phyloP scores from a whole-genome alignment of 1,140 invertebrate species.

The Rhopalosiphum padi region DNA sequence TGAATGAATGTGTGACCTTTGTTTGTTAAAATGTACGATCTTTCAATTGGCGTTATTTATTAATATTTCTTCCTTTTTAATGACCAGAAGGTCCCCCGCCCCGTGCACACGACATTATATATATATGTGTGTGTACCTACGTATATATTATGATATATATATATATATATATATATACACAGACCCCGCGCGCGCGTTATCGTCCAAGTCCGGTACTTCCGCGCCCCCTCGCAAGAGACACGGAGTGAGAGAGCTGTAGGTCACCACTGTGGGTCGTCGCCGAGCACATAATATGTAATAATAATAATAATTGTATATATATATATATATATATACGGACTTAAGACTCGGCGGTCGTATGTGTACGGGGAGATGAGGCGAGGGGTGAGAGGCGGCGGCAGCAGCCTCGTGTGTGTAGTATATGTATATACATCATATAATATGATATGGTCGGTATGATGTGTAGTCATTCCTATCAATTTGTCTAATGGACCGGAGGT shows the following conservation, averaged over 20 bases:
- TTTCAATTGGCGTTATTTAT: conserved; percentile 56
- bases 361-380: too few species aligned
- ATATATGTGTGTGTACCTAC: too few species aligned
- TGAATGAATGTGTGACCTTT: conserved; percentile 56
- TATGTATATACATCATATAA: neutral
- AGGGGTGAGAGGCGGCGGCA: neutral
- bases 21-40: conserved; percentile 48
- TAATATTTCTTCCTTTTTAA: conserved; percentile 49
- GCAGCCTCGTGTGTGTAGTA: neutral
- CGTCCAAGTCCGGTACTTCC: neutral
- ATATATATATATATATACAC: neutral
- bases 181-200: neutral
- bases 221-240: neutral
- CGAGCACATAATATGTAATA: neutral
- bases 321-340: neutral
- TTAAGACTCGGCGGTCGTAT: neutral
- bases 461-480: conserved; percentile 51
- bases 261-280: neutral
- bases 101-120: neutral
- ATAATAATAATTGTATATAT: neutral
- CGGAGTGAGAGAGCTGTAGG: neutral
- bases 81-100: conserved; percentile 1
- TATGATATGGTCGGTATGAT: neutral
- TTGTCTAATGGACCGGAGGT: conserved; percentile 52
- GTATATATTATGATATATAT: too few species aligned